Evolutionary conservation across 2,113 vertebrate species (phyloP).

Genomic region (Taxidea taxus): DNA sequence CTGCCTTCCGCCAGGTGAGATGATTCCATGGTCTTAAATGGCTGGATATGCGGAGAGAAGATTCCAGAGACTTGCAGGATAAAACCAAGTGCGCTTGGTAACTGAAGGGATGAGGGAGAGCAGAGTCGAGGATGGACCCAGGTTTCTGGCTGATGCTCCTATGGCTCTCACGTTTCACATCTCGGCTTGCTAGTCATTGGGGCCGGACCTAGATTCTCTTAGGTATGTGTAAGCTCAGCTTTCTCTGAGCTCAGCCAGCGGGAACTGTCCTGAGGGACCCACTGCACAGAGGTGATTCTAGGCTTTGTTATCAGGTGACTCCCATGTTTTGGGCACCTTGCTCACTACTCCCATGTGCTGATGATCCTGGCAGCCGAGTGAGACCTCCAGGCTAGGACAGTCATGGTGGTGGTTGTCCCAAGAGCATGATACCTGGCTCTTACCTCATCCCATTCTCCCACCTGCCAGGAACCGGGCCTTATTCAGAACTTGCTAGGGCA

Average conservation of each 20-base stretch:
- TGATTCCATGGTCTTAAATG: too few species aligned
- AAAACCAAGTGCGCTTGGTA: background rate
- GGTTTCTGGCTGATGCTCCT: background rate
- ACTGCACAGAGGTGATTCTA: background rate
- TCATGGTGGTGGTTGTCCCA: fast-evolving
- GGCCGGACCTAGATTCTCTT: background rate
- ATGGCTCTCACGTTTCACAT: background rate
- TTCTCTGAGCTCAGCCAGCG: background rate
- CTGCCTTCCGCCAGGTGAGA: background rate
- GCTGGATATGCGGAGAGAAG: background rate
- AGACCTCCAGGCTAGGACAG: background rate
- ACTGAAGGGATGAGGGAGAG: background rate
- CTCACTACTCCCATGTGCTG: background rate
- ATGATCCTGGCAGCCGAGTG: background rate
- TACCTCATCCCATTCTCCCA: background rate
- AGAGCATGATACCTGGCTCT: background rate
- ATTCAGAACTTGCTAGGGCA: background rate
- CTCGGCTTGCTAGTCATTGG: background rate
- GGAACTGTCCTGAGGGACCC: background rate
- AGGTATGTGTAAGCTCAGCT: background rate
- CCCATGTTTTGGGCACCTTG: fast-evolving
- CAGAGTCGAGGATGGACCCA: background rate
- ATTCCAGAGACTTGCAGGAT: background rate
- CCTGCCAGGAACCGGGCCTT: background rate
- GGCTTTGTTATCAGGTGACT: background rate